Conservation (phyloP, 53 echinoderm and acorn worm genomes). For the Patiria pectinifera region DNA sequence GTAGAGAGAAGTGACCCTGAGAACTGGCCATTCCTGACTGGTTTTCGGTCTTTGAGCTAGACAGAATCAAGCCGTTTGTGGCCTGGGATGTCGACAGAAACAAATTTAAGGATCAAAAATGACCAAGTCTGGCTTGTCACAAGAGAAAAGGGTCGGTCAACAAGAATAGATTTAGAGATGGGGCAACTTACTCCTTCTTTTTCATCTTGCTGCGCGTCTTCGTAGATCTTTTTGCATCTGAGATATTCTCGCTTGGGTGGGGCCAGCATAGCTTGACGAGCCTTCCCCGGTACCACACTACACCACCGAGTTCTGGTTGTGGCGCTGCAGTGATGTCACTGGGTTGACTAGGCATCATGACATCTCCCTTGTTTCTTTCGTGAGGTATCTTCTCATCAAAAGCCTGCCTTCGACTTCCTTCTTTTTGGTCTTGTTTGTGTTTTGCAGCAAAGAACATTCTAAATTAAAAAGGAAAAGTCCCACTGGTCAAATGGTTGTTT, state of each 20-base stretch:
- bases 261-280: slow-evolving; percentile 53
- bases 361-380: background rate
- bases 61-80: background rate
- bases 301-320: background rate
- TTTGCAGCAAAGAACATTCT: background rate
- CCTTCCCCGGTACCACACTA: slow-evolving; percentile 9
- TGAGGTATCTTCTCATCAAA: background rate
- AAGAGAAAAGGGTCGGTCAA: too few species aligned
- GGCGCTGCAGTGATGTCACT: background rate
- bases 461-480: background rate
- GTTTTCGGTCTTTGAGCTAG: too few species aligned
- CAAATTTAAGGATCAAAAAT: background rate
- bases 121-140: too few species aligned
- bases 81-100: background rate
- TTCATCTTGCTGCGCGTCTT: background rate
- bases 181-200: slow-evolving; percentile 22
- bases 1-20: too few species aligned
- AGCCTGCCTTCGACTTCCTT: background rate
- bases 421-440: background rate
- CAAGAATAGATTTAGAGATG: background rate
- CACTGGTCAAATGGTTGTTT: too few species aligned
- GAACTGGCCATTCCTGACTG: too few species aligned
- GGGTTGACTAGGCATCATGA: background rate
- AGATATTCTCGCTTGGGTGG: slow-evolving; percentile 17
- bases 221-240: background rate